Evolutionary conservation across 2,888 invertebrate genomes (phyloP), one percentile per base, ranked within the genome.

Genomic region (Pilophorus perplexus): DNA sequence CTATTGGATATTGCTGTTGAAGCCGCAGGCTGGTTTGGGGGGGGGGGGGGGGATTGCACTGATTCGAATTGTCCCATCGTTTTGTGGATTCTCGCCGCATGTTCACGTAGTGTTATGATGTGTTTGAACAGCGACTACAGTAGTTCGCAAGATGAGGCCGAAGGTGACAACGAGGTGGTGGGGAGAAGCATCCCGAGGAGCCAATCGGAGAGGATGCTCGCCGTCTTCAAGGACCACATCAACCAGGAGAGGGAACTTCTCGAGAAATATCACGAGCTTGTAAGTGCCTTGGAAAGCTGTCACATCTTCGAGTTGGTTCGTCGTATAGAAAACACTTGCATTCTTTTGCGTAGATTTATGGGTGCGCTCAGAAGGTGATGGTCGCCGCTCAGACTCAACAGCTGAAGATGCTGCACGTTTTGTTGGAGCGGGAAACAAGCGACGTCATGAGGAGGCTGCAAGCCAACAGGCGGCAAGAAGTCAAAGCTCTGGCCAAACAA

Each of bases 391-490:
- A 93, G 75, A 81, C 85, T 40, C 85, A 84, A 72, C 93, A 94
- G 79, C 81, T 90, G 78, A 92, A 93, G 76, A 81, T 84, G 66
- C 80, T 94, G 40, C 75, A 81, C 76, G 79, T 81, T 3, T 81
- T 86, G 64, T 79, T 88, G 71, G 88, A 89, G 72, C 82, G 85
- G 69, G 87, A 88, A 73, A 86, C 85, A 1, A 83, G 82, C 27
- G 87, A 87, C 71, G 82, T 91, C 54, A 86, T 93, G 84, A 86
- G 89, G 73, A 85, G 87, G 74, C 79, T 95, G 72, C 91, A 93
- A 73, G 85, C 86, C 66, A 86, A 87, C 67, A 85, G 92, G 69
- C 86, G 92, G 72, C 90, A 89, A 73, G 94, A 95, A 77, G 90
- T 93, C 68, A 93, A 93, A 76, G 85, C 85, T 54, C 80, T 96